Percentiles rank a stretch among this genome's conserved stretches.
Conservation (phyloP, 2,113 vertebrate species). For the Centropristis striata region DNA sequence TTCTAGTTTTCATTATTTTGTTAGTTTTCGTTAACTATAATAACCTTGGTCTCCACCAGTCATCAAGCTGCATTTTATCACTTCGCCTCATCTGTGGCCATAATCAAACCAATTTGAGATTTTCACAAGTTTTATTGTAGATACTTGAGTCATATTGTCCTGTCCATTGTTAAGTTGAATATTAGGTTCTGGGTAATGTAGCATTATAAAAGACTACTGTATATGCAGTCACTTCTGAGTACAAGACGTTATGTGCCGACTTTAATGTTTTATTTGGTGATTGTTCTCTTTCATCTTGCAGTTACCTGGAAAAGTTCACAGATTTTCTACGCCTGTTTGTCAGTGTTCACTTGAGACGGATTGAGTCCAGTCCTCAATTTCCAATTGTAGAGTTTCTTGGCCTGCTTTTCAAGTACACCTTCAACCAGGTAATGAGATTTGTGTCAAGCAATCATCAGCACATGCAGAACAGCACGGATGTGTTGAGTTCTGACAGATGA, state of each 20-base stretch:
- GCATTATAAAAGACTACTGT: no score
- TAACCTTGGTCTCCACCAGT: no score
- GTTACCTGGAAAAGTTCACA: constrained; percentile 99
- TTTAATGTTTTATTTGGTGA: background rate
- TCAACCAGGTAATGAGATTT: constrained; percentile 93
- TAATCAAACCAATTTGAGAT: background rate
- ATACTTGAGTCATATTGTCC: background rate
- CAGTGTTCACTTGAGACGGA: constrained; percentile 95
- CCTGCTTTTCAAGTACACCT: constrained; percentile 97
- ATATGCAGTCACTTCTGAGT: background rate
- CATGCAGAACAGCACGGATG: background rate
- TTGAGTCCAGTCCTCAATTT: constrained; percentile 97
- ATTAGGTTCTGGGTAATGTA: background rate
- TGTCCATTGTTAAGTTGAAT: background rate
- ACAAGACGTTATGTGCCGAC: background rate
- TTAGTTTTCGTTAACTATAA: no score
- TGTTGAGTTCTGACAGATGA: background rate
- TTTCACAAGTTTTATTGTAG: background rate
- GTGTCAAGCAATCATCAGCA: background rate
- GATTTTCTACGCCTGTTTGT: constrained; percentile 98
- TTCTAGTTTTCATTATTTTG: no score
- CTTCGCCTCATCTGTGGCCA: background rate
- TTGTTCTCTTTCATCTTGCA: constrained; percentile 76
- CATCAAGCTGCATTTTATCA: background rate
- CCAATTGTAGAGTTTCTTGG: constrained; percentile 96